Base-by-base conservation (phyloP, 1,140 invertebrate species). In the Onthophagus taurus region DNA sequence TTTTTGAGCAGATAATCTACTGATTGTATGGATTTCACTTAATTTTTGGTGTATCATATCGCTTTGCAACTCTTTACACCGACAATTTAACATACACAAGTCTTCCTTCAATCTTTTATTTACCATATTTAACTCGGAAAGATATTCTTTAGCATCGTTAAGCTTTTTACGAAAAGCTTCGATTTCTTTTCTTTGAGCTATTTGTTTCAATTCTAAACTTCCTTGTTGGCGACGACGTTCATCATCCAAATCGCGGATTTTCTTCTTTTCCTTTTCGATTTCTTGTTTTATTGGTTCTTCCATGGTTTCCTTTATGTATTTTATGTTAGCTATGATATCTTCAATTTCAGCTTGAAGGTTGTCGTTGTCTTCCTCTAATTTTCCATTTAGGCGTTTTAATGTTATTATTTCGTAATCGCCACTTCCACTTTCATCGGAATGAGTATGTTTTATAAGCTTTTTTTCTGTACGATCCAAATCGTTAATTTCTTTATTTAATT, bases 21-120 rank as follows among this genome's bases (percentile, higher is more conserved):
- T 53, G 12, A 59, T 48, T 1, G 57, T 60, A 24, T 55, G 57
- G 8, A 57, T 55, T 47, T 62, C 60, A 23, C 53, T 54, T 6
- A 62, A 26, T 37, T 62, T 62, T 41, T 62, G 60, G 12, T 55
- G 52, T 4, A 60, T 51, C 29, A 62, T 48, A 45, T 62, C 58
- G 5, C 53, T 47, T 31, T 60, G 53, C n/a, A 62, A 43, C 35
- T 60, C 50, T 8, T 50, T 36, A 36, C 51, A 55, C 34, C 52
- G 42, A 11, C 46, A 43, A 14, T 53, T 44, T 14, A 58, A 36
- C 6, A 47, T 42, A 6, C 31, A 21, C 34, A 59, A 44, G 24
- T 58, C 48, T 23, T 55, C 47, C 20, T 51, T 54, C 1, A 61
- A 44, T 31, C 55, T 44, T 26, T 47, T 30, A 31, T 58, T 61